Conservation (phyloP, 2,113 vertebrate species). For the Shinisaurus crocodilurus region DNA sequence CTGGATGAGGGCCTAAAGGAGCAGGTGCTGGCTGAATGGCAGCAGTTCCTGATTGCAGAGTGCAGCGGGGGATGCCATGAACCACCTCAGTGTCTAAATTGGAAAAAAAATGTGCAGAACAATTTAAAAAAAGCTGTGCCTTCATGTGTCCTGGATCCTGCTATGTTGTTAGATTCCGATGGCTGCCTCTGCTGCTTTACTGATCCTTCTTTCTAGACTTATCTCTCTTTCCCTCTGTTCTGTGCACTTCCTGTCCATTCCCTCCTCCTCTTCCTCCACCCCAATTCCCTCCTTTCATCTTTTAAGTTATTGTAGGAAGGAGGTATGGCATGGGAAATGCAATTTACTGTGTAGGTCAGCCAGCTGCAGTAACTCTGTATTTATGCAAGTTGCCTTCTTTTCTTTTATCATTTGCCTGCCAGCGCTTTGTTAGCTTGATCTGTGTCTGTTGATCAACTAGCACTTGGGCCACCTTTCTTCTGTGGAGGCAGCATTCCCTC, state of each 20-base stretch:
- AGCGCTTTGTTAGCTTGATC: neutral
- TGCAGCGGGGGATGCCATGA: neutral
- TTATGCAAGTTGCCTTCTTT: neutral
- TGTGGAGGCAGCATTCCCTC: neutral
- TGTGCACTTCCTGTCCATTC: neutral
- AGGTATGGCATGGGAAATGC: neutral
- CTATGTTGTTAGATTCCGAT: neutral
- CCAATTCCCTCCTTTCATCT: neutral
- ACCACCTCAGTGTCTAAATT: neutral
- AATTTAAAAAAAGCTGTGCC: neutral
- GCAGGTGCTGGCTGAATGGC: slow-evolving; percentile 5
- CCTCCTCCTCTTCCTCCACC: too few species aligned
- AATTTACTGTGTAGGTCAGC: too few species aligned
- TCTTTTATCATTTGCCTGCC: neutral
- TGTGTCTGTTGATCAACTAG: neutral
- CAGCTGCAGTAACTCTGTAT: neutral
- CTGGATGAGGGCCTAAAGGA: slow-evolving; percentile 24
- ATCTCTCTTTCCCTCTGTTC: neutral
- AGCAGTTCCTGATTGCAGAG: neutral
- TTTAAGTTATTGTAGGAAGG: neutral
- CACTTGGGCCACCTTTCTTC: neutral
- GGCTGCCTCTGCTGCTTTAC: neutral
- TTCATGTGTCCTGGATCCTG: neutral
- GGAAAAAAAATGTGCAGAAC: neutral
- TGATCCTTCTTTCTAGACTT: neutral